phyloP scores from a whole-genome alignment of 2,797 vertebrate species.

The Carduelis carduelis region DNA sequence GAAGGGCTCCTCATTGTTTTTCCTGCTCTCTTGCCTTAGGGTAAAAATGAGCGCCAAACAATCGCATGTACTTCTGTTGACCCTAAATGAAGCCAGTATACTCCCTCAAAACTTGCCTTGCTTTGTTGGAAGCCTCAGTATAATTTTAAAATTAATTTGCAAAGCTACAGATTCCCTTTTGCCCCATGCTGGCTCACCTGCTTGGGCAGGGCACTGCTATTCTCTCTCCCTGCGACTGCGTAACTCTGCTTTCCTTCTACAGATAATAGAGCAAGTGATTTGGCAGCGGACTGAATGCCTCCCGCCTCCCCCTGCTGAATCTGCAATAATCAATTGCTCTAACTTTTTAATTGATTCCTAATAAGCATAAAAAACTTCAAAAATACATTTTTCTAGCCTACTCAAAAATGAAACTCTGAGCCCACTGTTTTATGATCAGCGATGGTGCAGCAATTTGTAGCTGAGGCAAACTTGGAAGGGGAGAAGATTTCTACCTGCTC shows the following conservation, averaged over 20 bases:
- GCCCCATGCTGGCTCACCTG: neutral
- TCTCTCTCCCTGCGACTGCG: neutral
- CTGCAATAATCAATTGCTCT: neutral
- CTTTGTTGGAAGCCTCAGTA: neutral
- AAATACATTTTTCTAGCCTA: neutral
- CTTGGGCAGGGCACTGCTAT: neutral
- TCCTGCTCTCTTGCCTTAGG: neutral
- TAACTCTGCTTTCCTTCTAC: neutral
- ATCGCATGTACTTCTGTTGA: neutral
- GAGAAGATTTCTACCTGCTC: neutral
- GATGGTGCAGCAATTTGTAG: neutral
- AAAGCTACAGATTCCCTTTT: neutral
- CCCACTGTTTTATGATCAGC: neutral
- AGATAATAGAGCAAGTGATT: neutral
- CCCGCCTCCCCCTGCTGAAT: rapidly evolving
- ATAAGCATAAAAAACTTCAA: neutral
- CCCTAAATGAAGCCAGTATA: neutral
- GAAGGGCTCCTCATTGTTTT: neutral
- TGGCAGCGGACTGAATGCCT: neutral
- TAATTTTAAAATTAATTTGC: neutral
- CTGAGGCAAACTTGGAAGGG: neutral
- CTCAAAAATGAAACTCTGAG: neutral
- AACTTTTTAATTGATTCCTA: neutral
- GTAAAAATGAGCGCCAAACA: neutral
- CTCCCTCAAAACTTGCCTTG: neutral